These are phyloP conservation scores for Craniophora ligustri DNA, from an alignment of 2,888 invertebrate genomes.

Conservation along the genomic window DNA sequence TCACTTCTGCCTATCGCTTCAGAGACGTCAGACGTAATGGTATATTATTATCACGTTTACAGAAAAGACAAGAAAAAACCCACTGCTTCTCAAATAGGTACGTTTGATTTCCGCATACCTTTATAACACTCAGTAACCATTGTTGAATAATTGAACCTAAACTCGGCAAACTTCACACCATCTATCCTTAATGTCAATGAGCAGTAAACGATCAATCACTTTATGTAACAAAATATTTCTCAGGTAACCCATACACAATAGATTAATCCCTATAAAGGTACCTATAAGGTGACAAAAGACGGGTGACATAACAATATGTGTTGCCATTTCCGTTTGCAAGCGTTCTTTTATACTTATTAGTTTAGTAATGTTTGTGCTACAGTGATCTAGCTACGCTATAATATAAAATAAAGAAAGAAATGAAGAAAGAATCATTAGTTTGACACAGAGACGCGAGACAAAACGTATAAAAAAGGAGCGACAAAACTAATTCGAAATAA, in stretches of 20 bases:
- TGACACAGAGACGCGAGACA: too few species aligned
- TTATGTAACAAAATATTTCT: not conserved
- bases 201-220: conserved; percentile 16
- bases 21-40: too few species aligned
- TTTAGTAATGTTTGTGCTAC: not conserved
- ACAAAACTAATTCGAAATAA: too few species aligned
- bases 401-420: too few species aligned
- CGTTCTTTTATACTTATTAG: conserved; percentile 29
- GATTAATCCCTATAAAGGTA: conserved; percentile 1
- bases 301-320: conserved; percentile 20
- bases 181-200: not conserved
- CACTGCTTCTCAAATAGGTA: too few species aligned
- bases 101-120: not conserved
- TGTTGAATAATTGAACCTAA: too few species aligned
- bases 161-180: conserved; percentile 28
- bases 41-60: too few species aligned
- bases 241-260: conserved; percentile 28
- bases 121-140: too few species aligned
- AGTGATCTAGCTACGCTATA: conserved; percentile 2
- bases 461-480: too few species aligned
- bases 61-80: too few species aligned
- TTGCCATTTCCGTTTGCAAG: conserved; percentile 44
- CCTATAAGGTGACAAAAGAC: conserved; percentile 32
- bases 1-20: too few species aligned
- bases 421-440: too few species aligned